Conservation (phyloP, 92 coral and sea anemone genomes). For the Diadumene lineata region DNA sequence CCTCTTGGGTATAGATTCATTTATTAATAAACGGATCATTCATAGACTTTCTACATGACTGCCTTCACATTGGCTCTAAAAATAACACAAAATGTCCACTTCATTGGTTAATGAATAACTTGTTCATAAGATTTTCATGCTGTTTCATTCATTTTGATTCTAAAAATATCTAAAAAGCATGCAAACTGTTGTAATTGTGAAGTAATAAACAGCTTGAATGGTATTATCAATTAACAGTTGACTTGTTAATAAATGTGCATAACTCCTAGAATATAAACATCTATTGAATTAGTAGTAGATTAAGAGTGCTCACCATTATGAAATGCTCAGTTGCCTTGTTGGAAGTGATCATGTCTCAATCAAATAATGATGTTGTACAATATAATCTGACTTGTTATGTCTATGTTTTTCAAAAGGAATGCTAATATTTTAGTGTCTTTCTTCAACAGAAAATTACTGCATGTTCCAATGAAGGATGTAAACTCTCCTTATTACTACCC, state of each 20-base stretch:
- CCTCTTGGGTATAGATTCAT: not conserved
- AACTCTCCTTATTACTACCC: conserved; percentile 74
- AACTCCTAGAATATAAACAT: too few species aligned
- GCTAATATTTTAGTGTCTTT: not conserved
- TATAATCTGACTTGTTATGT: not conserved
- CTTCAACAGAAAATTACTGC: conserved; percentile 63
- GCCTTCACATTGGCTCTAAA: not conserved
- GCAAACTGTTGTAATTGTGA: too few species aligned
- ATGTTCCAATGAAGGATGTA: conserved; percentile 61
- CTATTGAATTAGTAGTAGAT: too few species aligned
- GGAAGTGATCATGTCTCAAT: too few species aligned
- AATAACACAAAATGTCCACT: not conserved
- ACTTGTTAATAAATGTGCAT: too few species aligned
- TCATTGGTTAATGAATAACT: too few species aligned
- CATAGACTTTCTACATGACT: not conserved
- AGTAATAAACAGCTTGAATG: too few species aligned
- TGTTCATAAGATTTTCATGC: not conserved
- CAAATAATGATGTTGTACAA: not conserved
- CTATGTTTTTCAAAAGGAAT: not conserved
- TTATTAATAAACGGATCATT: not conserved
- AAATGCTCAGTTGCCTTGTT: not conserved
- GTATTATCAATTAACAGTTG: too few species aligned
- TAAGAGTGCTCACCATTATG: too few species aligned
- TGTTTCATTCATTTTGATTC: not conserved
- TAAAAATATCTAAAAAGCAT: not conserved